phyloP scores from a whole-genome alignment of 2,888 invertebrate genomes.

The Aproaerema taeniolella region DNA sequence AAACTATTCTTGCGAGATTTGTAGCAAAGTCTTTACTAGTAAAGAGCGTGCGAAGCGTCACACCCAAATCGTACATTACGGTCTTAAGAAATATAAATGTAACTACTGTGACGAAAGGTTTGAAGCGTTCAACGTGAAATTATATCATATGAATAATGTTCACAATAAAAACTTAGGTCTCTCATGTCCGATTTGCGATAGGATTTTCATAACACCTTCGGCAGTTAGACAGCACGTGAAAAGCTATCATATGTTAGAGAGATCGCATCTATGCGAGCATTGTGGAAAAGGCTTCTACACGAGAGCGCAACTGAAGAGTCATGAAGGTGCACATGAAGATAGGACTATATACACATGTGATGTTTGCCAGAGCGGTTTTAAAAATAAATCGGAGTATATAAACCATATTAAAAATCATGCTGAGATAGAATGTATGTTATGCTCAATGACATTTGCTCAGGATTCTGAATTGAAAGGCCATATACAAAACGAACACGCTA shows the following conservation, averaged over 20 bases:
- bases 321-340: not conserved
- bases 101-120: slow-evolving; percentile 26
- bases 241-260: slow-evolving; percentile 26
- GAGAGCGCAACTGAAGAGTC: slow-evolving; percentile 40
- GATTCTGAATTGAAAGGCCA: slow-evolving; percentile 33
- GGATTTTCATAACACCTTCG: slow-evolving; percentile 21
- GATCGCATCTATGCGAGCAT: slow-evolving; percentile 20
- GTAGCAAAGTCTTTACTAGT: slow-evolving; percentile 18
- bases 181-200: slow-evolving; percentile 27
- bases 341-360: slow-evolving; percentile 31
- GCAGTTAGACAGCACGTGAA: slow-evolving; percentile 21
- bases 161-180: slow-evolving; percentile 21
- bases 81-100: slow-evolving; percentile 22
- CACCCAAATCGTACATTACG: slow-evolving; percentile 21
- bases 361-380: slow-evolving; percentile 37
- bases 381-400: not conserved
- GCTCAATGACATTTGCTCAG: slow-evolving; percentile 29
- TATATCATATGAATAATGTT: slow-evolving; percentile 22
- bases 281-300: slow-evolving; percentile 41
- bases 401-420: not conserved
- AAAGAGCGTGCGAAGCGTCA: slow-evolving; percentile 21
- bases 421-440: slow-evolving; percentile 26
- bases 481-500: slow-evolving; percentile 36
- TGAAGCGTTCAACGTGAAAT: slow-evolving; percentile 22
- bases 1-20: slow-evolving; percentile 13